A percentile compares a stretch with the other conserved stretches of the same genome.
Evolutionary conservation across 2,113 vertebrate species (phyloP).

Genomic region (Corythaixoides concolor): DNA sequence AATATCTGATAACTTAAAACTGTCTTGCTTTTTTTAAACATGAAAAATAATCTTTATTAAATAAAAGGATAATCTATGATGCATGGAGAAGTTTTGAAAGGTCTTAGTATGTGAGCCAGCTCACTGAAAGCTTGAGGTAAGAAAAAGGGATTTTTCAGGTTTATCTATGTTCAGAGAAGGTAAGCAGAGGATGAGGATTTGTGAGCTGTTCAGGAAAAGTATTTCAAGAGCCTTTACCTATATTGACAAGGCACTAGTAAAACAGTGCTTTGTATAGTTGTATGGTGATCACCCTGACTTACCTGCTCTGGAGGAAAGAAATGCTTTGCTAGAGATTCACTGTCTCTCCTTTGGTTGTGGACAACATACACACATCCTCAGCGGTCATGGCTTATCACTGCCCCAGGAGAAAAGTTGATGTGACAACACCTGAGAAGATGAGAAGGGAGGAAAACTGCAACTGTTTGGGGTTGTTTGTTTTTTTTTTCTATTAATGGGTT

Average conservation of each 20-base stretch:
- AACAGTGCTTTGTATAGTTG: neutral
- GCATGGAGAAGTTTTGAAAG: neutral
- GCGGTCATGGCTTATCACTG: neutral
- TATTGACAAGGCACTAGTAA: neutral
- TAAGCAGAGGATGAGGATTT: neutral
- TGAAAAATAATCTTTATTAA: neutral
- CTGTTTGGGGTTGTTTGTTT: neutral
- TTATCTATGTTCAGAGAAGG: neutral
- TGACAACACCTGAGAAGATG: neutral
- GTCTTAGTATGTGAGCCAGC: neutral
- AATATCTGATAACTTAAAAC: neutral
- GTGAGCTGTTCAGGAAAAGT: neutral
- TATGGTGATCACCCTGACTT: neutral
- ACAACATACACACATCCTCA: rapidly evolving
- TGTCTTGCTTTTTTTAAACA: neutral
- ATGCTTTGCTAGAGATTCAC: rapidly evolving
- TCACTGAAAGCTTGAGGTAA: neutral
- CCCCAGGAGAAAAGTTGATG: neutral
- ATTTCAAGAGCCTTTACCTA: neutral
- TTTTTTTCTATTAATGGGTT: neutral
- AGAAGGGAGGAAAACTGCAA: neutral
- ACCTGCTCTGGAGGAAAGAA: neutral
- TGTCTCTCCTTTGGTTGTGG: neutral
- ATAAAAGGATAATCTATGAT: neutral
- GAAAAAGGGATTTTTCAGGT: neutral